Evolutionary conservation across 2,888 invertebrate genomes (phyloP).

Genomic region (Rhopalosiphum nymphaeae): DNA sequence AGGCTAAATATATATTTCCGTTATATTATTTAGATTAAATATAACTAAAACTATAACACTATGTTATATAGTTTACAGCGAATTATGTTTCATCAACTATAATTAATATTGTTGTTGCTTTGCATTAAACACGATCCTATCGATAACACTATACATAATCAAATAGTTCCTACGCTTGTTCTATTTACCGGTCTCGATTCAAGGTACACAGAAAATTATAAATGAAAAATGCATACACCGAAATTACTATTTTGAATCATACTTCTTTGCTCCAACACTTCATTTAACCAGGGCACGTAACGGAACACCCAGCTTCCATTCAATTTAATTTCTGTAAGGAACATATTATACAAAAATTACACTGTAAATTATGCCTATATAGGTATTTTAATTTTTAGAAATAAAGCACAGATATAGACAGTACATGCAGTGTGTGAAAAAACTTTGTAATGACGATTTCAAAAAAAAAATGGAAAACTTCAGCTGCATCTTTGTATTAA

Average conservation of each 20-base stretch:
- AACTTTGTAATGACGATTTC: background rate
- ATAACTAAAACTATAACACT: background rate
- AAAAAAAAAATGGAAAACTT: background rate
- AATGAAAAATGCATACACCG: background rate
- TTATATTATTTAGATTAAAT: background rate
- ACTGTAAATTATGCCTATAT: background rate
- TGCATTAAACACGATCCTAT: background rate
- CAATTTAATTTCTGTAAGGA: background rate
- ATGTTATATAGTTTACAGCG: background rate
- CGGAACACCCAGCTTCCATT: constrained; percentile 8
- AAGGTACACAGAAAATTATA: background rate
- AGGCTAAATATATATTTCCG: background rate
- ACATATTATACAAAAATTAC: background rate
- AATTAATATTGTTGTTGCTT: background rate
- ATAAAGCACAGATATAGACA: background rate
- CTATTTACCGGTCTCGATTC: background rate
- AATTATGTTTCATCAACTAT: background rate
- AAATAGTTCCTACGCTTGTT: background rate
- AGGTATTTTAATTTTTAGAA: background rate
- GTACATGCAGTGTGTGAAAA: background rate
- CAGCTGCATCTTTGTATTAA: background rate
- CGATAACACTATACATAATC: background rate
- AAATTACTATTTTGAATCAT: constrained; percentile 10
- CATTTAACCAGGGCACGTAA: constrained; percentile 38
- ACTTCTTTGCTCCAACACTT: background rate